Conservation (phyloP, 2,797 vertebrate genomes). For the Malacoraja senta region DNA sequence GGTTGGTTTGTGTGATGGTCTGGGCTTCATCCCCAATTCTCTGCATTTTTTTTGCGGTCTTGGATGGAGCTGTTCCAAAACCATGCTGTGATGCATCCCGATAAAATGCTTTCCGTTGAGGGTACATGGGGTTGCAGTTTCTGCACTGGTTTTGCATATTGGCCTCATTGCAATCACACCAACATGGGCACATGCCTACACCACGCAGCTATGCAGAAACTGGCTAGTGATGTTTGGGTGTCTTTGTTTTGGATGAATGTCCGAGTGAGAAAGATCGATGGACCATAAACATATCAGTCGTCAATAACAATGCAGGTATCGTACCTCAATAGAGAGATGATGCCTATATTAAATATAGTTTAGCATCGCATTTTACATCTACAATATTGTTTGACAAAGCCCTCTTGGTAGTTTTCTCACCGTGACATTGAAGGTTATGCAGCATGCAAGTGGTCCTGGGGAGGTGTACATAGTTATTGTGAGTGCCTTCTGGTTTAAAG, state of each 20-base stretch:
- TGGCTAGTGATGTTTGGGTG: not conserved
- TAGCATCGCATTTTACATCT: not conserved
- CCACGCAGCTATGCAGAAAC: not conserved
- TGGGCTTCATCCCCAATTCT: too few relatives aligned
- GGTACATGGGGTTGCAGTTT: too few relatives aligned
- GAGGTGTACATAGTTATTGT: not conserved
- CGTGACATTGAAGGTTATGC: slow-evolving; percentile 1
- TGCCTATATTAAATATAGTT: not conserved
- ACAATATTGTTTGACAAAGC: not conserved
- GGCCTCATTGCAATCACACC: not conserved
- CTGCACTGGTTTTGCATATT: not conserved
- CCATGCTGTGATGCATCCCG: too few relatives aligned
- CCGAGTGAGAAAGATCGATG: not conserved
- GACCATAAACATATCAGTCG: not conserved
- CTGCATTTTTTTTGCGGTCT: too few relatives aligned
- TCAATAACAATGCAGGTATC: not conserved
- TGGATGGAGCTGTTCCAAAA: too few relatives aligned
- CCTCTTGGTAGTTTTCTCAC: not conserved
- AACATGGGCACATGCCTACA: not conserved
- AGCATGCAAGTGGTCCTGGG: not conserved
- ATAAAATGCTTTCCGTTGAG: too few relatives aligned
- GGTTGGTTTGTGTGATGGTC: too few relatives aligned
- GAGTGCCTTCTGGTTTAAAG: too few relatives aligned
- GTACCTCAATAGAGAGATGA: not conserved
- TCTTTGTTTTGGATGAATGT: not conserved